Evolutionary conservation across 2,888 invertebrate species (phyloP), one percentile per base, ranked within the genome.

Genomic region (Hydropsyche betteni): DNA sequence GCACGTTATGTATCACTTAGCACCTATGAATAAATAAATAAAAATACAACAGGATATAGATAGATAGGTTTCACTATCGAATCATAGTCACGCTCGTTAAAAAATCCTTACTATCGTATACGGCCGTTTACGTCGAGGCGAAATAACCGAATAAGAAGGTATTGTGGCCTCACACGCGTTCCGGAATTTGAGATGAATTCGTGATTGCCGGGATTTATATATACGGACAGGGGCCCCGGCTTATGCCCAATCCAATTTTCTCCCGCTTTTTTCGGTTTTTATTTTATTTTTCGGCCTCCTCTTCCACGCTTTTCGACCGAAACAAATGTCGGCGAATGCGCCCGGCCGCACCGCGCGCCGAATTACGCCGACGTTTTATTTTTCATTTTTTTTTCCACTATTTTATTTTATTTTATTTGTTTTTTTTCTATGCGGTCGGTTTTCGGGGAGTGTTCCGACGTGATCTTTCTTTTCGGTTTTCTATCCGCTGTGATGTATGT

Each of bases 231-330:
- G 64, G 64, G 36, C n/a, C 36, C 12, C 64, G 64, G 64, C 64
- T 64, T 64, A 64, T 64, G 36, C 64, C 64, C 64, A 64, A 64
- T 64, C 36, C 64, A 64, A 64, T 64, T 64, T 64, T 64, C 64
- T 58, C 64, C 34, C 36, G 10, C 10, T 44, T 44, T 44, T 44
- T 44, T 44, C 10, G 44, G 6, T 44, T 44, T 44, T 44, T 8
- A 8, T 44, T 44, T 8, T 44, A 8, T 44, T 10, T 44, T 10
- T 44, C 10, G 44, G 44, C 44, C 44, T 6, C 44, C 44, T 44
- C 44, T 44, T 44, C 44, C 64, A 64, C 36, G n/a, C 10, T 12
- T 64, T 64, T 36, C 64, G 36, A n/a, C 34, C 64, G 34, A 64
- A 64, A 64, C 64, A 64, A 64, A 64, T 64, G 64, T 36, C 64